Evolutionary conservation across 2,797 vertebrate species (phyloP).

Genomic region (Spheniscus humboldti): DNA sequence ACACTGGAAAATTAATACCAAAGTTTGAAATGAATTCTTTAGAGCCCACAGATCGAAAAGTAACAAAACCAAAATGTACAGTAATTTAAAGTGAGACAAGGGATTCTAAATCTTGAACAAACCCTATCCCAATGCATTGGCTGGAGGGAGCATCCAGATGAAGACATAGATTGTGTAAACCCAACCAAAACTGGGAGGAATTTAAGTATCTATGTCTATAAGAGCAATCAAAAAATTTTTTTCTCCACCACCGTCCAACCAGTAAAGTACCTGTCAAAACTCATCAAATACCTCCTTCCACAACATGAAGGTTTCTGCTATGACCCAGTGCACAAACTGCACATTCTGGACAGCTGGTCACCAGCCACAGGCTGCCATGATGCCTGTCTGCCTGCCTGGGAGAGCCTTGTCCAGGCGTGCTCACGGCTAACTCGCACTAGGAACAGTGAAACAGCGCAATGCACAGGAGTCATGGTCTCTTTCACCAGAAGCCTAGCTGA

Average conservation of each 20-base stretch:
- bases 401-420: neutral
- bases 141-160: neutral
- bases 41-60: neutral
- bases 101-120: neutral
- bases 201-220: neutral
- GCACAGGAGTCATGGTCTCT: neutral
- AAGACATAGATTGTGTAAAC: neutral
- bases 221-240: neutral
- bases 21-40: neutral
- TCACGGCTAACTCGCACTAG: neutral
- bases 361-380: neutral
- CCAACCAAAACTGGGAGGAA: neutral
- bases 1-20: neutral
- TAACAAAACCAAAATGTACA: neutral
- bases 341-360: fast-evolving
- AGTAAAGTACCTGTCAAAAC: fast-evolving
- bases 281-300: neutral
- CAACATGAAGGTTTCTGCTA: neutral
- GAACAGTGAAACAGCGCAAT: neutral
- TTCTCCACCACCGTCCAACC: neutral
- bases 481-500: neutral
- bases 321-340: too few relatives aligned
- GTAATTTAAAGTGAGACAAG: neutral
- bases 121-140: neutral
- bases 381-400: neutral